These are phyloP conservation scores for Cynoglossus semilaevis DNA, from an alignment of 2,113 vertebrate genomes.

Conservation along the genomic window DNA sequence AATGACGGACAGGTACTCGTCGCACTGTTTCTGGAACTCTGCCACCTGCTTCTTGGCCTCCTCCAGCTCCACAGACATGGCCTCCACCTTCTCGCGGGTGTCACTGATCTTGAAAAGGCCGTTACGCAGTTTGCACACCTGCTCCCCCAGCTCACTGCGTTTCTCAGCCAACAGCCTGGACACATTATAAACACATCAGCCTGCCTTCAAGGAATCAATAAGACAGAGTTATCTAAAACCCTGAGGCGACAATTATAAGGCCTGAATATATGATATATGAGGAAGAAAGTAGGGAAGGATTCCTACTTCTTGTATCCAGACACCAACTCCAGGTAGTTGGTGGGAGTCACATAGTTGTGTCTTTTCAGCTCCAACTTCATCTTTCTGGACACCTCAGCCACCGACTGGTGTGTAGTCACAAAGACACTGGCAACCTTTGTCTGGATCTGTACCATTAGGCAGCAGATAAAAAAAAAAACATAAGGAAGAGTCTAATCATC, in stretches of 20 bases:
- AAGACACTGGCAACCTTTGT: slow-evolving; percentile 84
- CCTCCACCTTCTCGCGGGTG: slow-evolving; percentile 83
- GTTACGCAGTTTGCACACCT: slow-evolving; percentile 81
- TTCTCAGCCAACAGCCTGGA: slow-evolving; percentile 84
- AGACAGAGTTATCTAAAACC: too few species aligned
- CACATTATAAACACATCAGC: neutral
- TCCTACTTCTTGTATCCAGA: slow-evolving; percentile 88
- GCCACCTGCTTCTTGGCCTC: slow-evolving; percentile 84
- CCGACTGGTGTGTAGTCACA: slow-evolving; percentile 86
- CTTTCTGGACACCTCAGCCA: slow-evolving; percentile 78
- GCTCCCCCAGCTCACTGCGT: slow-evolving; percentile 79
- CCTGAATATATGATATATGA: too few species aligned
- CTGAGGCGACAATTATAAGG: too few species aligned
- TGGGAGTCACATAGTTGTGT: slow-evolving; percentile 87
- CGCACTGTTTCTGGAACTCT: slow-evolving; percentile 84
- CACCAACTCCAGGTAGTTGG: slow-evolving; percentile 90
- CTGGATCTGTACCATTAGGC: slow-evolving; percentile 72
- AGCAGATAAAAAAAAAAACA: neutral
- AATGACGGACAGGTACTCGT: slow-evolving; percentile 85
- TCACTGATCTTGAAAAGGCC: slow-evolving; percentile 87
- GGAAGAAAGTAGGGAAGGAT: neutral
- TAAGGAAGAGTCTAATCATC: neutral
- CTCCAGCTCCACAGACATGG: slow-evolving; percentile 86
- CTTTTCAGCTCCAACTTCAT: slow-evolving; percentile 84
- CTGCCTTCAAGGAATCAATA: neutral